Evolutionary conservation across 2,113 vertebrate genomes (phyloP).

Genomic region (Peromyscus californicus): DNA sequence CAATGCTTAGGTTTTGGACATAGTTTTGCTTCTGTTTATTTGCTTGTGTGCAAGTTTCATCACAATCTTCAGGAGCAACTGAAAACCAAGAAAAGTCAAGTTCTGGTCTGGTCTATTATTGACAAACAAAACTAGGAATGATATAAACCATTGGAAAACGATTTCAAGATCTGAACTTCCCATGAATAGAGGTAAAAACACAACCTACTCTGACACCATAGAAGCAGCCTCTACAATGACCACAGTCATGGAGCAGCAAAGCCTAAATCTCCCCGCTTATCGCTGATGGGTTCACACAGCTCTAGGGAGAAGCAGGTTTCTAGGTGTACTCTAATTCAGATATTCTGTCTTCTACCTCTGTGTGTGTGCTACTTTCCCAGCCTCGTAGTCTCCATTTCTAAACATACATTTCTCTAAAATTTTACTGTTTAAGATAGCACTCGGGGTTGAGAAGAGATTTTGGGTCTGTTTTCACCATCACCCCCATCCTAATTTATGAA

Average conservation of each 20-base stretch:
- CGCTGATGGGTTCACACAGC: accelerated
- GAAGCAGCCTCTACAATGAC: too few relatives aligned
- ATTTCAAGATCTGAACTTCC: neutral
- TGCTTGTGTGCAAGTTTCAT: neutral
- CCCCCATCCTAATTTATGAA: neutral
- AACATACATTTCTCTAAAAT: neutral
- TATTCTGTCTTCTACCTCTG: neutral
- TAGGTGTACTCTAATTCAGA: neutral
- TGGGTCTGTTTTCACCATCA: neutral
- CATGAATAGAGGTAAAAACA: neutral
- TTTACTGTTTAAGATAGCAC: neutral
- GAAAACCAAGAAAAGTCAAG: neutral
- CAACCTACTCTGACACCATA: neutral
- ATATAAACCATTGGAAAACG: neutral
- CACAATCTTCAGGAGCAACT: neutral
- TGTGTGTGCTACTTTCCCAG: neutral
- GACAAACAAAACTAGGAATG: neutral
- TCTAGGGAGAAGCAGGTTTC: neutral
- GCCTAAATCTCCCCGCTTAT: neutral
- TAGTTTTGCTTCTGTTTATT: neutral
- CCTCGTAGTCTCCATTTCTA: neutral
- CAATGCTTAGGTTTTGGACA: neutral
- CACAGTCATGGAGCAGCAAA: accelerated
- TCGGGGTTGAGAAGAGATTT: neutral
- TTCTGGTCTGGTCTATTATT: neutral